Evolutionary conservation across 2,888 invertebrate species (phyloP), one percentile per base, ranked within the genome.

Genomic region (Ecliptopera silaceata): DNA sequence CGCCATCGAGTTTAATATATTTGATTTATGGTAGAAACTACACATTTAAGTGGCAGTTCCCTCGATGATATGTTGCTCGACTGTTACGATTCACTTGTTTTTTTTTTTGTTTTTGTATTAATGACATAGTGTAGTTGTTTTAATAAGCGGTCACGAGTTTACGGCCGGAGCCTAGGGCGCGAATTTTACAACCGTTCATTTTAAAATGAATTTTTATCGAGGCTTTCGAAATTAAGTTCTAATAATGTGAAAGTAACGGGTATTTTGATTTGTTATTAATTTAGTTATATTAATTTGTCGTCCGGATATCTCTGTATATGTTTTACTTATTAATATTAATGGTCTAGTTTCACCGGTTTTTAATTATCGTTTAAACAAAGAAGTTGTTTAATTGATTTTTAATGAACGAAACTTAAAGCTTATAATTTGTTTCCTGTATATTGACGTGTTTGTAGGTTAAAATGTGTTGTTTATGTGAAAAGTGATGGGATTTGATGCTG

Each of bases 11-110:
- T 89, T 91, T 91, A 91, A 91, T 91, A 91, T 91, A 82, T 88
- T 89, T 91, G 91, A 91, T 91, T 91, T 91, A 91, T 88, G 90
- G 87, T 86, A 87, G 88, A 88, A 87, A 88, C 88, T 87, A 86
- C 85, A 79, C 81, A 82, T 80, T 82, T 88, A 89, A 88, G 84
- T 86, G 85, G 88, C 86, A 86, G 86, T 83, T 85, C 53, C 80
- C 76, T 72, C 81, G 82, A 86, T 89, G 89, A 90, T 89, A 88
- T 89, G 90, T 88, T 75, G 88, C 84, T 79, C 76, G 82, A 72
- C 78, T 83, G 86, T 84, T 84, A 87, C 86, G 78, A 84, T 85
- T 86, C 83, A 82, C 82, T 83, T 74, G 70, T 82, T 80, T 86
- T 26, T 26, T n/a, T 26, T 83, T 87, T 86, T 83, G 79, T 86